These are phyloP conservation scores for Campoletis raptor DNA, from an alignment of 2,888 invertebrate species.

Conservation along the genomic window DNA sequence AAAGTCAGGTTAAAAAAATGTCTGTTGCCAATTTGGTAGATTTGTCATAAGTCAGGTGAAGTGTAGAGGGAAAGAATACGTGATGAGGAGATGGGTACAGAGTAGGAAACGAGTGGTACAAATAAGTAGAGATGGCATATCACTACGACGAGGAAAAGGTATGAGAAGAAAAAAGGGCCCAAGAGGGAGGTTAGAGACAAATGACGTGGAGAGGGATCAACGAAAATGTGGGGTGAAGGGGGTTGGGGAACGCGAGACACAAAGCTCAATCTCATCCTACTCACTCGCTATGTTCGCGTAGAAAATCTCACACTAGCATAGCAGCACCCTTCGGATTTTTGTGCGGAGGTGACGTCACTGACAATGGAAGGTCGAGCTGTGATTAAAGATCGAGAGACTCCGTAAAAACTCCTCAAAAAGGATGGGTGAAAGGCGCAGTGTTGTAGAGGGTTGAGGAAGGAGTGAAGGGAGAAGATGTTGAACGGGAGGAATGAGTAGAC, in stretches of 20 bases:
- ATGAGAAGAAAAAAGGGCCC: conserved; percentile 19
- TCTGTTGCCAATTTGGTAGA: conserved; percentile 29
- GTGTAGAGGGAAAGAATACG: conserved; percentile 40
- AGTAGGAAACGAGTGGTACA: conserved; percentile 72
- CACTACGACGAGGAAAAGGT: conserved; percentile 39
- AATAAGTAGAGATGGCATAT: conserved; percentile 78
- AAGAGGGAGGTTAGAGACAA: conserved; percentile 75
- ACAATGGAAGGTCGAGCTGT: conserved; percentile 84
- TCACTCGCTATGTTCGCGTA: conserved; percentile 13
- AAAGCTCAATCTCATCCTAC: conserved; percentile 61
- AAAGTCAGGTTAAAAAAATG: conserved; percentile 45
- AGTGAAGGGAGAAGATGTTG: conserved; percentile 37
- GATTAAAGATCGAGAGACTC: conserved; percentile 84
- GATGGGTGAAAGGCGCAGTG: conserved; percentile 60
- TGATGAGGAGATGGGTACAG: conserved; percentile 15
- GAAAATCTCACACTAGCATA: conserved; percentile 30
- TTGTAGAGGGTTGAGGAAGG: conserved; percentile 4
- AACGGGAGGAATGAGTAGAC: conserved; percentile 56
- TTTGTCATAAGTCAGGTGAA: conserved; percentile 27
- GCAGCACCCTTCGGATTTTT: conserved; percentile 77
- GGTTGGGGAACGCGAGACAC: conserved; percentile 59
- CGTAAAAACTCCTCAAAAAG: conserved; percentile 83
- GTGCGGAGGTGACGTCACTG: conserved; percentile 83
- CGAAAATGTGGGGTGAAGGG: conserved; percentile 23
- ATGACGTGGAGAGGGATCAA: conserved; percentile 82